Percentiles rank a stretch among this genome's conserved stretches.
phyloP scores from a whole-genome alignment of 2,797 vertebrate genomes.

The Corythornis leucogaster region DNA sequence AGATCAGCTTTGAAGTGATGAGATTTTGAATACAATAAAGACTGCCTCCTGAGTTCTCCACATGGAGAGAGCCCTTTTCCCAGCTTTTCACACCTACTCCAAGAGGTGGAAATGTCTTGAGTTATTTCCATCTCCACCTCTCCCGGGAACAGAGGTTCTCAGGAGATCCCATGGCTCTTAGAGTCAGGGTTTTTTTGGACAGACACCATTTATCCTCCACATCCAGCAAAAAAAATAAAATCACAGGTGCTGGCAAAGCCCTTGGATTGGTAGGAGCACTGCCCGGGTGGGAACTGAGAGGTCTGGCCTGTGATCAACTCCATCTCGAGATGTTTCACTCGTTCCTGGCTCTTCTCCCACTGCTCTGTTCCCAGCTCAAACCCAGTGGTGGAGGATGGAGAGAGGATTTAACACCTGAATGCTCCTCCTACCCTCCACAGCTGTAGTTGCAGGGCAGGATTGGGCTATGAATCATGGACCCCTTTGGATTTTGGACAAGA shows the following conservation, averaged over 20 bases:
- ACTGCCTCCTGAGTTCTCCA: background rate
- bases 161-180: background rate
- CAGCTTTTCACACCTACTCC: background rate
- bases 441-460: background rate
- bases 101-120: background rate
- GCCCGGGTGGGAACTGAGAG: background rate
- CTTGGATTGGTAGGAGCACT: fast-evolving
- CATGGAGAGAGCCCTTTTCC: background rate
- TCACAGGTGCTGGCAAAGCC: background rate
- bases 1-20: background rate
- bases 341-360: background rate
- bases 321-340: background rate
- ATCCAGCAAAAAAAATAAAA: background rate
- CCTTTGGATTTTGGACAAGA: background rate
- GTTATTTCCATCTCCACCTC: background rate
- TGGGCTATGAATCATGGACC: background rate
- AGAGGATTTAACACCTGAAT: background rate
- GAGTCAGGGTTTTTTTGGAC: background rate
- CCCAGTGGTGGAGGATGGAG: background rate
- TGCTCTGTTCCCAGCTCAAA: slow-evolving; percentile 23
- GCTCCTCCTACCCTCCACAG: background rate
- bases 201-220: background rate
- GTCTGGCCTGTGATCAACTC: background rate
- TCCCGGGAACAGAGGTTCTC: background rate
- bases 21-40: background rate